Percentiles rank a stretch among this genome's conserved stretches.
phyloP scores from a whole-genome alignment of 53 echinoderm and acorn worm genomes.

The Holothuria leucospilota region DNA sequence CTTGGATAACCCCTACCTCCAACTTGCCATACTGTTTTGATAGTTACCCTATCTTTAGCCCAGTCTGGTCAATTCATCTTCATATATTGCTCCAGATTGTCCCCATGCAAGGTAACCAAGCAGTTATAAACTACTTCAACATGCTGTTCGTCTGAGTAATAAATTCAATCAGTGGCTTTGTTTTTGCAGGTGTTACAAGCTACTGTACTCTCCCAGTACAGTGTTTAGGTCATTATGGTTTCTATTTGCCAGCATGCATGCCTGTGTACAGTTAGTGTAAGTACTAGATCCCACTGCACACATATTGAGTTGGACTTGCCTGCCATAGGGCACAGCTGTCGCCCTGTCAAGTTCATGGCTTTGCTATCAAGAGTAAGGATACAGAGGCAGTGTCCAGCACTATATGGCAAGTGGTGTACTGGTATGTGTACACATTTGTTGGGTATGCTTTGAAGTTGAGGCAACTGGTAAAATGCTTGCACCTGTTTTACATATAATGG shows the following conservation, averaged over 20 bases:
- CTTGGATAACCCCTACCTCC: no score
- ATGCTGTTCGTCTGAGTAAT: neutral
- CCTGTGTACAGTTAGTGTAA: no score
- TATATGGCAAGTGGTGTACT: no score
- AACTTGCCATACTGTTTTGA: no score
- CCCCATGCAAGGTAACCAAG: slow-evolving; percentile 26
- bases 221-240: no score
- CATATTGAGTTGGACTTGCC: slow-evolving; percentile 16
- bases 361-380: neutral
- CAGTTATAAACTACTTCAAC: slow-evolving; percentile 31
- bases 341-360: slow-evolving; percentile 41
- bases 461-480: slow-evolving; percentile 9
- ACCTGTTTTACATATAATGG: slow-evolving; percentile 50
- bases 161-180: slow-evolving; percentile 35
- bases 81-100: neutral
- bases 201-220: neutral
- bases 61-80: no score
- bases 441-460: no score
- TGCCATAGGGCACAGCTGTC: slow-evolving; percentile 37
- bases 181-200: slow-evolving; percentile 39
- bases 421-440: no score
- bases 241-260: no score
- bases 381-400: no score
- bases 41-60: no score
- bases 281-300: no score